Evolutionary conservation across 2,797 vertebrate genomes (phyloP), one percentile per base, ranked within the genome.

Genomic region (Silurus lanzhouensis): DNA sequence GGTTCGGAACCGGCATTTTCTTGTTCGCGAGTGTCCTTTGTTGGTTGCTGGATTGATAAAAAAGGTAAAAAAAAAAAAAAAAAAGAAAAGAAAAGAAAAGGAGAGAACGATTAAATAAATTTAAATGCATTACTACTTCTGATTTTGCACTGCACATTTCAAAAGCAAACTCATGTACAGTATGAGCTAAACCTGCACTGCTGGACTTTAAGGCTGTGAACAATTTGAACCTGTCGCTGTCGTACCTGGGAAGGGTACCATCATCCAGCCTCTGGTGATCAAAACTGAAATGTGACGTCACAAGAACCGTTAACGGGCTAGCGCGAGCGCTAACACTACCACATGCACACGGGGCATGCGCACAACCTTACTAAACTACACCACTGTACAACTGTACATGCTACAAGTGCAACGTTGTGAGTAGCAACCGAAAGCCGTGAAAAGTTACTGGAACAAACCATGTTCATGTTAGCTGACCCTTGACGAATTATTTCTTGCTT

Each of bases 1-100:
- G 98, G 87, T 99, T 99, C 0, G 98, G 97, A 76, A 98, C 93
- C 68, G 97, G 95, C 83, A 97, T 94, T 91, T 99, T 99, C 96
- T 99, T 99, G 94, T 97, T 97, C 27, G 95, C 92, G 71, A 96
- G 96, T 0, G 96, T 99, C 92, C 97, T 95, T 92, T 99, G 98
- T 91, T 99, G 98, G 2, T 97, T 97, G 6, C 98, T 99, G 93
- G 12, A 85, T 87, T 85, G 5, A 44, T 27, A 31, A 1, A 87
- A 31, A 1, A 87, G 89, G 58, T 15, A 64, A 8, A 52, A 27
- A 38, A 38, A 3, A 38, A 38, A 38, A 38, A 31, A 31, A 38
- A 3, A 38, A 38, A 38, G 4, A 31, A 31, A 31, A 31, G 31
- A 31, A 31, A 38, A 38, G 38, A 38, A 38, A 38, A 38, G 38